Evolutionary conservation across 2,113 vertebrate genomes (phyloP), one percentile per base, ranked within the genome.

Genomic region (Ptilorrhoa leucosticta): DNA sequence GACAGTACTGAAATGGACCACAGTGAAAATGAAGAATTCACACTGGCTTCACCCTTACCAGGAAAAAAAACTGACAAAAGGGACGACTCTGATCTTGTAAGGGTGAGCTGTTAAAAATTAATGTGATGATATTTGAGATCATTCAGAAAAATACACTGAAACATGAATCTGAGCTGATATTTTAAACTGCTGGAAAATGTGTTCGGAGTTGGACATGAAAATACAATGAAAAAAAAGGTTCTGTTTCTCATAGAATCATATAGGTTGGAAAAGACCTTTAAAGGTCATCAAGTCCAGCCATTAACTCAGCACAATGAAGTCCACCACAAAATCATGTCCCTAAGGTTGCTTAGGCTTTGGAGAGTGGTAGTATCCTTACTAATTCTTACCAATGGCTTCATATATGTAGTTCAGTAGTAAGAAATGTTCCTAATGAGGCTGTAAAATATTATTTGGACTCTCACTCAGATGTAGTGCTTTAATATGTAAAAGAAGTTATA

Each of bases 11-110:
- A 99, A 97, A 98, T 99, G 98, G 99, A 99, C 97, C 99, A 99
- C 88, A 99, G 99, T 97, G 99, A 99, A 97, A 99, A 99, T 91
- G 99, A 99, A 97, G 99, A 99, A 95, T 98, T 99, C 87, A 98
- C 98, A 50, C 97, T 99, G 94, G 14, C 97, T 92, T 98, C 98
- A 10, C 98, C 98, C n/a, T 97, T 98, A 92, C 97, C 98, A 54
- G 98, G 97, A 40, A 98, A 98, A 79, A 98, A 98, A 95, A 97
- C 97, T 94, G 98, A 98, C 96, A 98, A 98, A 96, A 98, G 98
- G 91, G 98, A 98, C 58, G 98, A 98, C 96, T 97, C 98, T 97
- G 98, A 98, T 89, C 97, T 98, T 97, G 97, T 98, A 98, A 98
- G 98, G 97, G 97, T 98, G 98, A 98, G 97, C 96, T 94, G 33